These are phyloP conservation scores for Malacoraja senta DNA, from an alignment of 2,797 vertebrate species.

Conservation along the genomic window DNA sequence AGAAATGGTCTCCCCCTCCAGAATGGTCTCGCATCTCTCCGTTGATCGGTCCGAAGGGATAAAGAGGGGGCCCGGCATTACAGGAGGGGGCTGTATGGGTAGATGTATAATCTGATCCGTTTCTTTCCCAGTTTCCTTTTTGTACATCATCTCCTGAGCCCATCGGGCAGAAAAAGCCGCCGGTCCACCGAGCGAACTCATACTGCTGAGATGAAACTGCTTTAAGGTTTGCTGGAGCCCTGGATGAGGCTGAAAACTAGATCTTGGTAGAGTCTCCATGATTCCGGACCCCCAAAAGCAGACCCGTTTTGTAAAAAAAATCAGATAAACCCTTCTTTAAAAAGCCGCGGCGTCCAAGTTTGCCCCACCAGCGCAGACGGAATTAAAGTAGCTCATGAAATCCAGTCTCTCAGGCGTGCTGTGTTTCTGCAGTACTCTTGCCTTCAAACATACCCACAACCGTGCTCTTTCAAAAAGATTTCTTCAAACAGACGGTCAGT, in stretches of 20 bases:
- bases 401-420: conserved; percentile 34
- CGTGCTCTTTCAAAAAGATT: conserved; percentile 24
- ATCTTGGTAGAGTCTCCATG: conserved; percentile 80
- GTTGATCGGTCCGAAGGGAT: conserved; percentile 95
- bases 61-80: conserved; percentile 88
- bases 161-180: conserved; percentile 94
- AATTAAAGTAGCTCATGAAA: conserved; percentile 34
- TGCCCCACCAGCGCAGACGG: conserved; percentile 1
- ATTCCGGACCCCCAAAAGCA: conserved; percentile 43
- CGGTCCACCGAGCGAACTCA: conserved; percentile 93
- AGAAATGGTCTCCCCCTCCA: conserved; percentile 94
- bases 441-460: conserved; percentile 17
- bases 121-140: conserved; percentile 65
- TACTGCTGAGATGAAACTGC: conserved; percentile 98
- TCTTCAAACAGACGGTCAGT: background rate
- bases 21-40: conserved; percentile 92
- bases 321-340: conserved; percentile 5
- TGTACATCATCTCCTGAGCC: conserved; percentile 92
- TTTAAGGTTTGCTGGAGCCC: conserved; percentile 98
- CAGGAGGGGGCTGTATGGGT: conserved; percentile 77
- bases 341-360: conserved; percentile 26
- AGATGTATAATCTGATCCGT: conserved; percentile 61
- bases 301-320: conserved; percentile 11
- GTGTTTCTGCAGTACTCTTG: conserved; percentile 10
- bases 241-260: conserved; percentile 96